These are phyloP conservation scores for Corythoichthys intestinalis DNA, from an alignment of 2,113 vertebrate genomes.

Conservation along the genomic window DNA sequence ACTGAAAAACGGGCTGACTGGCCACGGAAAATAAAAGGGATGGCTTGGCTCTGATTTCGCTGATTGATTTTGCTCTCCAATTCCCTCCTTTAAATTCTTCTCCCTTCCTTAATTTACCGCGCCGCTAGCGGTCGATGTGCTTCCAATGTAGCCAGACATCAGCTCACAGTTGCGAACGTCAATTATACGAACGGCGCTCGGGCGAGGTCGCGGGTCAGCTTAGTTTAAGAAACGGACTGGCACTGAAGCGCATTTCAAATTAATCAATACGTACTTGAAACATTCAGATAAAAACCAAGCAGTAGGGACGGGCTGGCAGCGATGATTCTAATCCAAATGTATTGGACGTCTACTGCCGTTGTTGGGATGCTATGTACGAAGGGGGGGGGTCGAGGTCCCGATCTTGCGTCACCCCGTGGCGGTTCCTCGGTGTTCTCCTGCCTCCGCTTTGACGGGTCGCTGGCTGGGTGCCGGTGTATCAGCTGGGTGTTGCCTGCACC, in stretches of 20 bases:
- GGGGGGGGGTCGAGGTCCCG: background rate
- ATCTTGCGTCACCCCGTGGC: too few species aligned
- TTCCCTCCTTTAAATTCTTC: constrained; percentile 7
- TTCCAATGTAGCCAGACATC: constrained; percentile 28
- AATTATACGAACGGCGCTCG: constrained; percentile 19
- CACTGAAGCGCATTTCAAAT: background rate
- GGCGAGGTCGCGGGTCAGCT: constrained; percentile 13
- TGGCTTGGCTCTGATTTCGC: constrained; percentile 18
- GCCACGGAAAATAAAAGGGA: constrained; percentile 11
- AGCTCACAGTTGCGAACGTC: constrained; percentile 5
- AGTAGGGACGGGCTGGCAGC: background rate
- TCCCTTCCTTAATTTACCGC: constrained; percentile 43
- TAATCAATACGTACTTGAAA: background rate
- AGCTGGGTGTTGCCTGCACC: too few species aligned
- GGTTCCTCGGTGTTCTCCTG: too few species aligned
- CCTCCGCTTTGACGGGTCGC: too few species aligned
- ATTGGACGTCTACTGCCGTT: constrained; percentile 2
- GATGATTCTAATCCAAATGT: too few species aligned
- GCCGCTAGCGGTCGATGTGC: constrained; percentile 17
- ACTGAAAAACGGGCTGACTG: constrained; percentile 56
- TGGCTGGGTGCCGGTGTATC: too few species aligned
- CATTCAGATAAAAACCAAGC: constrained; percentile 2
- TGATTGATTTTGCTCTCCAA: constrained; percentile 57
- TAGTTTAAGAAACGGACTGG: constrained; percentile 14
- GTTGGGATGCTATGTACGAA: background rate